A percentile compares a stretch with the other conserved stretches of the same genome.
Evolutionary conservation across 2,113 vertebrate genomes (phyloP).

Genomic region (Shinisaurus crocodilurus): DNA sequence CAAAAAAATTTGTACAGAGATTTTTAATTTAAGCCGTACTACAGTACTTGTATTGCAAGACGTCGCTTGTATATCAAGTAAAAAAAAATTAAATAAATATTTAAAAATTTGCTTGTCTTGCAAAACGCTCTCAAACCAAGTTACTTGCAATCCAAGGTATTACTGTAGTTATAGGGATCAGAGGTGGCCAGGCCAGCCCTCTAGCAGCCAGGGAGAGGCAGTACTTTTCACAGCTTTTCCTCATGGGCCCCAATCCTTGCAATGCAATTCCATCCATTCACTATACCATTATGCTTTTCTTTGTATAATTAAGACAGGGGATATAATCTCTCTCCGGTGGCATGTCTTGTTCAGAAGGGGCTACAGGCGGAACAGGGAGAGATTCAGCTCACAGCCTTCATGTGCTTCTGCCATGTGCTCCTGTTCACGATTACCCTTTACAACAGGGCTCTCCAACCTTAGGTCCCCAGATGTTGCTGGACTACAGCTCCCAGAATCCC

Average conservation of each 20-base stretch:
- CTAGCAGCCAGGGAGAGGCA: not conserved
- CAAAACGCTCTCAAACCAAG: no score
- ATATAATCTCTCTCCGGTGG: not conserved
- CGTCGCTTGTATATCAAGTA: no score
- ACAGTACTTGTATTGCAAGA: no score
- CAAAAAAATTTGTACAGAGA: no score
- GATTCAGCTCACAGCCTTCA: not conserved
- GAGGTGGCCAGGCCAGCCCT: not conserved
- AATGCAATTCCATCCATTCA: not conserved
- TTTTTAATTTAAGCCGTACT: no score
- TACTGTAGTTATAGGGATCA: not conserved
- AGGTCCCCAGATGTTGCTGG: no score
- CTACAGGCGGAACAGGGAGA: not conserved
- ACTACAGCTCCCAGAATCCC: no score
- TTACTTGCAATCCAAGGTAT: no score
- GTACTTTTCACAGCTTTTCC: not conserved
- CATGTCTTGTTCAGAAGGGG: not conserved
- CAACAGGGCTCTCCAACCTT: no score
- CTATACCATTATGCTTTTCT: not conserved
- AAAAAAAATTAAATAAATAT: no score
- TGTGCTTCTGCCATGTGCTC: not conserved
- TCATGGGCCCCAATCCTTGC: no score
- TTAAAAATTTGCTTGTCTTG: no score
- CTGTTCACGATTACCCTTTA: not conserved
- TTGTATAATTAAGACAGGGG: not conserved